These are phyloP conservation scores for Albula goreensis DNA, from an alignment of 2,113 vertebrate genomes.

Conservation along the genomic window DNA sequence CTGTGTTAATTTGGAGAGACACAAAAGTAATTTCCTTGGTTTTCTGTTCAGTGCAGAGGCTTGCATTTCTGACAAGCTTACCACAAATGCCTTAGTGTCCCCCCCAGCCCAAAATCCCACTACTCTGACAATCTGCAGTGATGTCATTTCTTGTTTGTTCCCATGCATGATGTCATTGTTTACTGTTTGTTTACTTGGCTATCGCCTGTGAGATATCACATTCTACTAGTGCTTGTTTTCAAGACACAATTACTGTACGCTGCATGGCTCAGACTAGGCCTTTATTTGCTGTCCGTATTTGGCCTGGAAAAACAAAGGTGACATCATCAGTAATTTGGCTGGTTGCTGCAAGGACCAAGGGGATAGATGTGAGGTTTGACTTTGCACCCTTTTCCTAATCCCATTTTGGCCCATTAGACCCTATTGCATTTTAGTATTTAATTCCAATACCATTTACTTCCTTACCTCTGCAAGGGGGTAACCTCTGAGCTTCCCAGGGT, in stretches of 20 bases:
- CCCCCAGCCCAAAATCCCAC: not conserved
- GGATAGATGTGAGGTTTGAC: not conserved
- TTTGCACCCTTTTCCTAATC: constrained; percentile 15
- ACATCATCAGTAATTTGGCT: constrained; percentile 57
- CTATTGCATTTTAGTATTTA: not conserved
- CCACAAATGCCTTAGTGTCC: not conserved
- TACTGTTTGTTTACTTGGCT: constrained; percentile 59
- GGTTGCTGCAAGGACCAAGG: constrained; percentile 46
- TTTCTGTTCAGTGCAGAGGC: not conserved
- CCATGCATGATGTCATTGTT: constrained; percentile 62
- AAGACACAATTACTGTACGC: constrained; percentile 45
- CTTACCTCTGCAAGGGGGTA: not conserved
- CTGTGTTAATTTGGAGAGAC: too few species aligned
- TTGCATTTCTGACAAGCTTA: not conserved
- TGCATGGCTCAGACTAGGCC: constrained; percentile 28
- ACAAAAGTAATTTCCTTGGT: too few species aligned
- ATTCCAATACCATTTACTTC: not conserved
- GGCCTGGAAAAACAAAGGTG: constrained; percentile 56
- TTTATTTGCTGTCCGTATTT: constrained; percentile 58
- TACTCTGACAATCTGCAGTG: constrained; percentile 33
- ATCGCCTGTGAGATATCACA: constrained; percentile 61
- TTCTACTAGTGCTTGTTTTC: constrained; percentile 45
- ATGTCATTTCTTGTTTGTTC: constrained; percentile 49
- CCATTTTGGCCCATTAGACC: not conserved
- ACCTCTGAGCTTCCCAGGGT: not conserved